Evolutionary conservation across 1,140 invertebrate species (phyloP).

Genomic region (Euura saliciscinereae): DNA sequence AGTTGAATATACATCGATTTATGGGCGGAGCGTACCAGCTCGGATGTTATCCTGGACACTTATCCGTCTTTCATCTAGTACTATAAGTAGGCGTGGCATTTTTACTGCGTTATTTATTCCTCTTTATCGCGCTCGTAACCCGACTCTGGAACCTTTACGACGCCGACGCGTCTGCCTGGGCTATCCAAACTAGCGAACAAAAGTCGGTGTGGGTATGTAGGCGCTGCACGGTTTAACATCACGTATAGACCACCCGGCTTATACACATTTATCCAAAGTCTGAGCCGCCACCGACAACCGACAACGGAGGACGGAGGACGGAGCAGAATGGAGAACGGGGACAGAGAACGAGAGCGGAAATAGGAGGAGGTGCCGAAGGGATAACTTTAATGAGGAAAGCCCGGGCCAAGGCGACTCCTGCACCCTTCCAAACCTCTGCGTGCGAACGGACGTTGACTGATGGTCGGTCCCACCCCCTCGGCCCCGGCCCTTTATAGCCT

Average conservation of each 20-base stretch:
- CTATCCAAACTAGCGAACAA: neutral
- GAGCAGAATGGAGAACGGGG: no score
- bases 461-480: conserved; percentile 10
- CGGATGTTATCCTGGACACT: no score
- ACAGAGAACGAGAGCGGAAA: no score
- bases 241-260: no score
- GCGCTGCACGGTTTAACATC: no score
- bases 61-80: neutral
- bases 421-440: neutral
- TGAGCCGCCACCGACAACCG: no score
- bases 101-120: conserved; percentile 4
- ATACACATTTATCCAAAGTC: no score
- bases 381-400: conserved; percentile 6
- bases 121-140: neutral
- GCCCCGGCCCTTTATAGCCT: neutral
- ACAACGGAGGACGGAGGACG: no score
- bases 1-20: no score
- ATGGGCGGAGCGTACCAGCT: no score
- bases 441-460: neutral
- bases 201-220: neutral
- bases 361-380: neutral
- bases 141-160: neutral
- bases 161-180: neutral
- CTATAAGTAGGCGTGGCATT: neutral
- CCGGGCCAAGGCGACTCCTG: neutral